Percentiles rank a stretch among this genome's conserved stretches.
Evolutionary conservation across 2,113 vertebrate genomes (phyloP).

Genomic region (Orientallactaga bullata): DNA sequence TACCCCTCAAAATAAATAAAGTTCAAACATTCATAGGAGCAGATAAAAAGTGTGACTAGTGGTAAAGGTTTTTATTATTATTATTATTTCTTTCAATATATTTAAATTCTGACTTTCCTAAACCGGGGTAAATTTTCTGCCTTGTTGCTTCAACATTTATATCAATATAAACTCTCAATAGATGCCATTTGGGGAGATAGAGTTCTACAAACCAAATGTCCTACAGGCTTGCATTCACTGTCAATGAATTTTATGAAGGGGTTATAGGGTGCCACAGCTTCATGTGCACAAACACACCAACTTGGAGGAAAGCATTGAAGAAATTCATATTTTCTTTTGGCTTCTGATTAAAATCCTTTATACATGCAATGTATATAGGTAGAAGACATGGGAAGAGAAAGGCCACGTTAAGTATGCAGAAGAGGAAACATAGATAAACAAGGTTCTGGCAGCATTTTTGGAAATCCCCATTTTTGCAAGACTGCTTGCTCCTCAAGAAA

Average conservation of each 20-base stretch:
- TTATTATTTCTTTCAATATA: not conserved
- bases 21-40: no score
- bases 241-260: not conserved
- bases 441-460: not conserved
- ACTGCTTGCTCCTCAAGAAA: not conserved
- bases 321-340: not conserved
- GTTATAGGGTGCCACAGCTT: accelerated
- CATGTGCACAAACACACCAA: not conserved
- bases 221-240: not conserved
- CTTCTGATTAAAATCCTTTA: not conserved
- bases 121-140: not conserved
- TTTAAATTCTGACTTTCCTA: not conserved
- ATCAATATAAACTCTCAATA: not conserved
- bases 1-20: no score
- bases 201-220: not conserved
- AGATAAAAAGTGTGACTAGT: no score
- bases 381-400: not conserved
- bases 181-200: not conserved
- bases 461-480: not conserved
- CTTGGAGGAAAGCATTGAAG: not conserved
- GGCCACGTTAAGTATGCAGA: not conserved
- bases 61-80: no score
- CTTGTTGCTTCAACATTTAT: not conserved
- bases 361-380: not conserved
- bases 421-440: not conserved